A percentile compares a stretch with the other conserved stretches of the same genome.
Conservation (phyloP, 2,888 invertebrate genomes). For the Liposcelis brunnea region DNA sequence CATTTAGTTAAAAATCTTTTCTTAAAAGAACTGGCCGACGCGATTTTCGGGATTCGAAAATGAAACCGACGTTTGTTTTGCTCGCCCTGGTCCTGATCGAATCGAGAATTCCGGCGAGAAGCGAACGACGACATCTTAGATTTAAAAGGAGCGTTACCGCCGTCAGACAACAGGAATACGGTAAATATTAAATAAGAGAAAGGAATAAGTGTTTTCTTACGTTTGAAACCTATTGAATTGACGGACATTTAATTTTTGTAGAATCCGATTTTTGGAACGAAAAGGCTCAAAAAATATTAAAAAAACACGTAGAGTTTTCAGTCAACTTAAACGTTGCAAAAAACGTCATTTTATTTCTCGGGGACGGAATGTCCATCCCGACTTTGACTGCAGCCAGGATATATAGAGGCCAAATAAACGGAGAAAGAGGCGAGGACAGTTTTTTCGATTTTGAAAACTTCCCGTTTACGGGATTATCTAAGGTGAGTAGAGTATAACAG, state of each 20-base stretch:
- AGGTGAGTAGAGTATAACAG: conserved; percentile 22
- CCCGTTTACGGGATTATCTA: conserved; percentile 27
- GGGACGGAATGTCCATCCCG: conserved; percentile 76
- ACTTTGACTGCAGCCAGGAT: conserved; percentile 62
- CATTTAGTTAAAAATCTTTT: too few relatives aligned
- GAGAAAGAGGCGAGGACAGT: conserved; percentile 46
- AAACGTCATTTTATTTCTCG: conserved; percentile 67
- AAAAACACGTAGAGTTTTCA: conserved; percentile 21
- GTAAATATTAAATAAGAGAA: too few relatives aligned
- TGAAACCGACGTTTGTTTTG: too few relatives aligned
- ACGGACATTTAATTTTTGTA: background rate
- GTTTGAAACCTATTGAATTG: too few relatives aligned
- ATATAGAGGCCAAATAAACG: conserved; percentile 45
- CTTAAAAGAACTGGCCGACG: too few relatives aligned
- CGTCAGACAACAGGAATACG: too few relatives aligned
- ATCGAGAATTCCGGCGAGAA: too few relatives aligned
- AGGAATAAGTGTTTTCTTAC: too few relatives aligned
- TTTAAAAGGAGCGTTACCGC: too few relatives aligned
- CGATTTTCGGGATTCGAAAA: too few relatives aligned
- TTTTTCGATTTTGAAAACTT: conserved; percentile 48
- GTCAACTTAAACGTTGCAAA: conserved; percentile 29
- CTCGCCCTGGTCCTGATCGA: too few relatives aligned
- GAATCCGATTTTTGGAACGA: conserved; percentile 33
- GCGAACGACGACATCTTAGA: too few relatives aligned
- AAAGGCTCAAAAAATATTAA: conserved; percentile 29